Base-by-base conservation (phyloP, 2,797 vertebrate genomes). In the Enteromius anoplus region DNA sequence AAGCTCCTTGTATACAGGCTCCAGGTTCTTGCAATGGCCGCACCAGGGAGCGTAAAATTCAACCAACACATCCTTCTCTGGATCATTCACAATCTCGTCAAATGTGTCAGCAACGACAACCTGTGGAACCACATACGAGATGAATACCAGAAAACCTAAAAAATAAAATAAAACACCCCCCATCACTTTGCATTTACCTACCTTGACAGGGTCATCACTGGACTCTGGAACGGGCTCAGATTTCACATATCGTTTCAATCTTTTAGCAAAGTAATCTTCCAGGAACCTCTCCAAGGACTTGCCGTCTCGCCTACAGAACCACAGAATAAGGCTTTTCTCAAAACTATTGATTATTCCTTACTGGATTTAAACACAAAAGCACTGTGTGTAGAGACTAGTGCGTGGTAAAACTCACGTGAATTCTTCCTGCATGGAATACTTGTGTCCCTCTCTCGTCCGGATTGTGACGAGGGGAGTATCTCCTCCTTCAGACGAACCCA, bases 81-180 rank as follows among this genome's bases (percentile, higher is more conserved):
- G 89, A 66, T 93, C 78, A 2, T 93, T 92, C 11, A 95, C 92
- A 0, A 95, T 75, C 0, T 93, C 90, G 1, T 94, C 88, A 77
- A 95, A 95, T 0, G 91, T 92, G 88, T 95, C 93, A 0, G 94
- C 94, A 2, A 95, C 95, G 4, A 95, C 92, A 51, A 93, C 89
- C 95, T 95, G 81, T 37, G 12, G 26, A 78, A 23, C 2, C 17
- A 49, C 47, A 81, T 26, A 5, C 5, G 11, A 7, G 10, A 82
- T 14, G 1, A 21, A 40, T 21, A 14, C 7, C n/a, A 55, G 14
- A 37, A 49, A 37, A 55, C 12, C 1, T 32, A 0, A 37, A 49
- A 73, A 5, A 11, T 23, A 2, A 32, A 32, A 42, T 6, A 32
- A 8, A n/a, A 55, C 14, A 71, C 55, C n/a, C n/a, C 32, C 32